Conservation (phyloP, 1,140 invertebrate genomes). For the Lepidotrigona ventralis region DNA sequence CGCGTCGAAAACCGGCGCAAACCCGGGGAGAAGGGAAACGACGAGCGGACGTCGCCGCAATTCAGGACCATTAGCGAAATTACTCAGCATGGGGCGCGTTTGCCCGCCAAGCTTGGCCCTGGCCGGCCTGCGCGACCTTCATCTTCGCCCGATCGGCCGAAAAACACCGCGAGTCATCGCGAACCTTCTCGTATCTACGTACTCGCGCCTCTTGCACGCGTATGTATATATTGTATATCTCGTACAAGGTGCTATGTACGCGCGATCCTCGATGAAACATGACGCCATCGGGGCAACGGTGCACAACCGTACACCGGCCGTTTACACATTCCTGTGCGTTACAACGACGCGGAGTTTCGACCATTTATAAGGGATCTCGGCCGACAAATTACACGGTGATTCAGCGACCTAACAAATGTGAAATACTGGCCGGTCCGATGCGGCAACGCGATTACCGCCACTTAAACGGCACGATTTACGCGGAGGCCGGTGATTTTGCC, state of each 20-base stretch:
- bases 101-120: not conserved
- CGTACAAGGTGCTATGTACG: not conserved
- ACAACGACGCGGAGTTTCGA: slow-evolving; percentile 13
- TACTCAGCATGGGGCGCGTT: slow-evolving; percentile 67
- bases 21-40: slow-evolving; percentile 11
- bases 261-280: slow-evolving; percentile 30
- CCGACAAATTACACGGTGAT: slow-evolving; percentile 27
- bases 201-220: too few species aligned
- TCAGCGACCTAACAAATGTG: slow-evolving; percentile 11
- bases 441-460: not conserved
- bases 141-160: slow-evolving; percentile 57
- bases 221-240: not conserved
- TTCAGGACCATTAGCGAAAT: slow-evolving; percentile 76
- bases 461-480: slow-evolving; percentile 26
- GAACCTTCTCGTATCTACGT: not conserved
- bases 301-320: not conserved
- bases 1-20: not conserved
- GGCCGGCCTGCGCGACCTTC: slow-evolving; percentile 39
- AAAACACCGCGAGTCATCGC: slow-evolving; percentile 46
- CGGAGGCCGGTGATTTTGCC: not conserved
- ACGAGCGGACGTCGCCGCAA: slow-evolving; percentile 63
- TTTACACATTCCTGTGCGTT: not conserved
- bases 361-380: slow-evolving; percentile 17
- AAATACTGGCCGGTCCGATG: not conserved
- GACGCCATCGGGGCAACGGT: not conserved